Evolutionary conservation across 2,113 vertebrate species (phyloP), one percentile per base, ranked within the genome.

Genomic region (Paracyprichromis sp.): DNA sequence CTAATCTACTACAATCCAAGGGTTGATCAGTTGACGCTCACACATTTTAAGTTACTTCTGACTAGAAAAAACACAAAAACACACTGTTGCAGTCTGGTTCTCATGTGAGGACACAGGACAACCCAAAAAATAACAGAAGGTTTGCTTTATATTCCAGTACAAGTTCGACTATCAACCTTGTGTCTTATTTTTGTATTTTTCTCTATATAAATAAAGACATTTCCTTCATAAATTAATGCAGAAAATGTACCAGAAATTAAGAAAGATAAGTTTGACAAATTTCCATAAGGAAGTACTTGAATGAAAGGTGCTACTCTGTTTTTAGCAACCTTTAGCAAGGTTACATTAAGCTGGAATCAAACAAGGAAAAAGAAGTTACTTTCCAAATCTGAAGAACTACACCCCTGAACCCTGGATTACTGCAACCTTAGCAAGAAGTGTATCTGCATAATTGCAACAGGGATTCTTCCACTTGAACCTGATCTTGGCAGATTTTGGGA

Each of bases 161-260:
- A 1, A 29, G 14, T 73, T 73, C 1, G 3, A 17, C 3, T 45
- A 73, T 73, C 38, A 2, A 17, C 69, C 69, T 3, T 73, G 40
- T 29, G 14, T 9, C 40, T 73, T 73, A 47, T 17, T 73, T 73
- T 0, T 17, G 8, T 73, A 26, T 26, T 26, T 73, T 29, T 45
- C 38, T 47, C 40, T 47, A 5, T 17, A 47, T 47, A 73, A 73
- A 73, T 47, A 45, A 17, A 73, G 14, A 73, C 14, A 45, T 47
- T 73, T 73, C 69, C 69, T 47, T 47, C 69, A 73, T 47, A 73
- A 73, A 73, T 73, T 26, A 73, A 29, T 11, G 3, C 40, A 73
- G 1, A 73, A 73, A 73, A 71, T 8, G 12, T 24, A 43, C 0
- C n/a, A 71, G 8, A 71, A 71, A 71, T 71, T 5, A 45, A 73